These are phyloP conservation scores for Selene dorsalis DNA, from an alignment of 2,797 vertebrate genomes.

Conservation along the genomic window DNA sequence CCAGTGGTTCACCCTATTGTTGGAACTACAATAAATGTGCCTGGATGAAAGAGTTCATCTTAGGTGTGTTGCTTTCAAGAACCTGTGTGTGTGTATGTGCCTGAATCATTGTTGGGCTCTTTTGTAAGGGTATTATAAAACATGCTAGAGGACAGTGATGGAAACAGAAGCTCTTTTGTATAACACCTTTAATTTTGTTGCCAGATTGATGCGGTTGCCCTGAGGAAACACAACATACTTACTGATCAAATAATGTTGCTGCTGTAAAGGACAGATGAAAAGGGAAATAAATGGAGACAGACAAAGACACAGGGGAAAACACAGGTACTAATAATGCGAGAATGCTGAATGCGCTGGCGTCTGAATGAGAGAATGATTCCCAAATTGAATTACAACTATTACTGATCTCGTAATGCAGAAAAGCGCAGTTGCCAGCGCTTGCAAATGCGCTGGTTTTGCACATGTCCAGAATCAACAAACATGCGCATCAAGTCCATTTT, in stretches of 20 bases:
- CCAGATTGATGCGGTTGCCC: constrained; percentile 39
- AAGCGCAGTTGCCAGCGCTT: constrained; percentile 7
- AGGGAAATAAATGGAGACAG: constrained; percentile 45
- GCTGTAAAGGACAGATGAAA: constrained; percentile 58
- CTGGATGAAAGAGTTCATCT: constrained; percentile 17
- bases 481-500: constrained; percentile 48
- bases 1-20: constrained; percentile 8
- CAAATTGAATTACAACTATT: constrained; percentile 47
- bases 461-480: constrained; percentile 30
- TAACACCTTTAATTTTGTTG: constrained; percentile 61
- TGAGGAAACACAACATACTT: constrained; percentile 42
- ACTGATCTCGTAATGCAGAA: constrained; percentile 33
- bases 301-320: constrained; percentile 16
- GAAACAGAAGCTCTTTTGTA: constrained; percentile 47
- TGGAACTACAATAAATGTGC: constrained; percentile 15
- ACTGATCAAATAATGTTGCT: constrained; percentile 58
- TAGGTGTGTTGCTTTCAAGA: neutral
- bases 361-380: constrained; percentile 32
- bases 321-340: constrained; percentile 32
- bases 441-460: neutral
- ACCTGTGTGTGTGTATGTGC: neutral
- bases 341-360: constrained; percentile 19
- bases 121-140: constrained; percentile 2
- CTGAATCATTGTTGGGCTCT: constrained; percentile 3
- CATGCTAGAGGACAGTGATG: constrained; percentile 33